Evolutionary conservation across 2,888 invertebrate genomes (phyloP), one percentile per base, ranked within the genome.

Genomic region (Pecten maximus): DNA sequence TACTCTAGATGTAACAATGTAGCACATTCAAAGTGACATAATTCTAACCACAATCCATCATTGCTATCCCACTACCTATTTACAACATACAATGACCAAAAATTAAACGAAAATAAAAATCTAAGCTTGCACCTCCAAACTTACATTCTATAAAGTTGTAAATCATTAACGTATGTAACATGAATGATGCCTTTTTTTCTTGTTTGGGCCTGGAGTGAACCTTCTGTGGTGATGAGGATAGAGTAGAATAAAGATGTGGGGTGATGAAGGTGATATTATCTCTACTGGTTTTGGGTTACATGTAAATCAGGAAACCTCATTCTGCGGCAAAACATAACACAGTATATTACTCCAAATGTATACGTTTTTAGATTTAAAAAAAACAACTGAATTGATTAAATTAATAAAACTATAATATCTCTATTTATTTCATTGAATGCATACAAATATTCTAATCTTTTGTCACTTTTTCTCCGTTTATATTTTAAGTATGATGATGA

Each of bases 1-100:
- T 74, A 74, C 35, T 12, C 74, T 35, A 74, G 74, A 74, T 74
- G 74, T 74, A 74, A 74, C 74, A 74, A 35, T 74, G 74, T 74
- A 23, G 35, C 74, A 8, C 35, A 35, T 74, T 74, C 35, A 35
- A 8, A 12, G 74, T 74, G 74, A 74, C 74, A 74, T 74, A 74
- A 74, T 74, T 74, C 35, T 35, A 28, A 74, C 74, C 74, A 74
- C 74, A 35, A 74, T 74, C 74, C 74, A 74, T 74, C 74, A 35
- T 54, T 8, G 54, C 54, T 54, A n/a, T 54, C 54, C 54, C 54
- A 19, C 54, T n/a, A 54, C 54, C 19, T n/a, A 54, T 74, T 74
- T 74, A 74, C 74, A 74, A 74, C 74, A 74, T 35, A 28, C 74
- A 28, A 74, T 10, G 35, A 15, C 10, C 74, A 74, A 74, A 74